Base-by-base conservation (phyloP, 1,140 invertebrate species). In the Drosophila santomea region DNA sequence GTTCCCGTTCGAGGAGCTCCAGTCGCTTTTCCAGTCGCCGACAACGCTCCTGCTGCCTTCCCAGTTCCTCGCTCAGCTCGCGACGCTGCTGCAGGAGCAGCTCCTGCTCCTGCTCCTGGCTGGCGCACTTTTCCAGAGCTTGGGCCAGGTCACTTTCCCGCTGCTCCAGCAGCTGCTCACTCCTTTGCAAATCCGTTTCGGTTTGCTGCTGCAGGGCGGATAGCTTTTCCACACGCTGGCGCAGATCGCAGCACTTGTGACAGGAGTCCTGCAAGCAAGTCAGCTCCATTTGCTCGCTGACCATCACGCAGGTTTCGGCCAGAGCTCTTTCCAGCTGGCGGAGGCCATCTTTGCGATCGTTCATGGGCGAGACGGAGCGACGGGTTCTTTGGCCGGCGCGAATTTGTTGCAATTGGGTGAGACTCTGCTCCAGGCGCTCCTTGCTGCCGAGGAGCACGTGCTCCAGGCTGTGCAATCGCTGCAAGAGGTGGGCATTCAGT, bases 1-100 rank as follows among this genome's bases (percentile, higher is more conserved):
- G 96, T 90, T 97, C 96, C 2, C 95, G 94, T 84, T 96, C 96
- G 66, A 97, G 93, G 12, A 95, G 94, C 76, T 95, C 95, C 8
- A 96, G 92, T 15, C 95, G 93, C 32, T 95, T 93, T 85, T 96
- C 95, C 47, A 96, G 89, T 44, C 94, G 94, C 60, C 94, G 93
- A n/a, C 95, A 94, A 20, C 94, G 94, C 75, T 96, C 95, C 41
- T 94, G 93, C 66, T 94, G 93, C 59, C 91, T 93, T 23, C 93
- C 93, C 76, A 94, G 80, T 51, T 94, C 93, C 2, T 91, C 89
- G 50, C 92, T 93, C 3, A 94, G 81, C 14, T 93, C 79, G 15
- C 79, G 74, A 12, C 91, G 76, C 57, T 92, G 81, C 25, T 84
- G 66, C 32, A 91, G 41, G 8, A 92, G 60, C 35, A 90, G 44